Percentiles rank a stretch among this genome's conserved stretches.
phyloP scores from a whole-genome alignment of 1,140 invertebrate genomes.

The Ylistrum balloti region DNA sequence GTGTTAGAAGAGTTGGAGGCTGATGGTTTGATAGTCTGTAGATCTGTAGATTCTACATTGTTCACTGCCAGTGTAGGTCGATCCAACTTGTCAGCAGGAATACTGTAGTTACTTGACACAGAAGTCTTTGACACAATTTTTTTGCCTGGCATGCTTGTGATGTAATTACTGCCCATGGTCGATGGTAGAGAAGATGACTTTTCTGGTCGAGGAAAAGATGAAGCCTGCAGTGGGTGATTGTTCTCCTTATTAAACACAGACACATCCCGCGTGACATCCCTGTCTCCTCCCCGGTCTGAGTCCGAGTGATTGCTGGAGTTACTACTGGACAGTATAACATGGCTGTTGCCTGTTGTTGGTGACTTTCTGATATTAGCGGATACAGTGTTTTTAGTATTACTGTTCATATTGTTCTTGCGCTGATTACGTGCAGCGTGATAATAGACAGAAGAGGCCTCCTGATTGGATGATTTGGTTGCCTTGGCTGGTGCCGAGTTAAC shows the following conservation, averaged over 20 bases:
- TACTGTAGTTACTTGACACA: conserved; percentile 74
- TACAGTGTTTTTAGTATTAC: not conserved
- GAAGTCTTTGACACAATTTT: conserved; percentile 75
- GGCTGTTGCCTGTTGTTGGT: conserved; percentile 42
- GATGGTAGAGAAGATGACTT: conserved; percentile 54
- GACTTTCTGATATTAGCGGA: conserved; percentile 35
- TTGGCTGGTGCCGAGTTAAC: conserved; percentile 64
- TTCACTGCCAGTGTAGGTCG: conserved; percentile 70
- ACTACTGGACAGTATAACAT: conserved; percentile 53
- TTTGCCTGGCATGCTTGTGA: conserved; percentile 54
- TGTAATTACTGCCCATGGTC: conserved; percentile 48
- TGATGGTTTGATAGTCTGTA: conserved; percentile 70
- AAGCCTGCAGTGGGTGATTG: conserved; percentile 46
- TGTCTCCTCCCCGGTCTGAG: not conserved
- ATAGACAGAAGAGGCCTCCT: conserved; percentile 45
- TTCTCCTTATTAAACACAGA: conserved; percentile 32
- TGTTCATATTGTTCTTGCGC: conserved; percentile 6
- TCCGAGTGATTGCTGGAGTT: conserved; percentile 42
- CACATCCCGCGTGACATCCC: not conserved
- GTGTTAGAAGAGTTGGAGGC: conserved; percentile 49
- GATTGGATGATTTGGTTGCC: conserved; percentile 58
- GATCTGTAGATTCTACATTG: conserved; percentile 76
- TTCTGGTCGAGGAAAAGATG: conserved; percentile 55
- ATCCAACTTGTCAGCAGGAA: conserved; percentile 62
- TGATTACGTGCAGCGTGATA: not conserved